These are phyloP conservation scores for Tachysurus fulvidraco DNA, from an alignment of 2,113 vertebrate genomes.

Conservation along the genomic window DNA sequence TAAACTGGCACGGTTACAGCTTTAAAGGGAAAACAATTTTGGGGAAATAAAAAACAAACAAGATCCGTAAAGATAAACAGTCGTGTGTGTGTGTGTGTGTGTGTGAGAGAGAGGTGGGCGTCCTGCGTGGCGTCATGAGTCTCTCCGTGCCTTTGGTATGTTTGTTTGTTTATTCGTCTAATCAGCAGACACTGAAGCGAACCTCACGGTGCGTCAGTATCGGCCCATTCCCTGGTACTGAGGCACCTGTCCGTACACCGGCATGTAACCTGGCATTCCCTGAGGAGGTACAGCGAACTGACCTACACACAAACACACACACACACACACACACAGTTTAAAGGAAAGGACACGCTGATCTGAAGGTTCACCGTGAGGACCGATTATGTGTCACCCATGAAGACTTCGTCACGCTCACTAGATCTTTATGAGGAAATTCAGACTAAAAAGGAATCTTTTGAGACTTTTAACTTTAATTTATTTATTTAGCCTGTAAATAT, in stretches of 20 bases:
- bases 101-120: background rate
- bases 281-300: slow-evolving; percentile 95
- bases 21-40: slow-evolving; percentile 94
- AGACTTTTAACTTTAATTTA: background rate
- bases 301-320: slow-evolving; percentile 72
- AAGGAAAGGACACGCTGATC: background rate
- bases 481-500: background rate
- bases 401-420: background rate
- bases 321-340: background rate
- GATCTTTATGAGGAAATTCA: background rate
- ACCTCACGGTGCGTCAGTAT: slow-evolving; percentile 96
- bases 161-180: slow-evolving; percentile 86
- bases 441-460: background rate
- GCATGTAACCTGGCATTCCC: slow-evolving; percentile 94
- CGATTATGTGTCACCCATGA: background rate
- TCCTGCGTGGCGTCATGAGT: background rate
- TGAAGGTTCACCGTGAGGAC: background rate
- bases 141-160: slow-evolving; percentile 78
- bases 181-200: slow-evolving; percentile 89
- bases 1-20: slow-evolving; percentile 93
- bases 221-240: slow-evolving; percentile 97
- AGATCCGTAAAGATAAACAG: background rate
- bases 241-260: slow-evolving; percentile 93
- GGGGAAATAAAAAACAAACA: background rate
- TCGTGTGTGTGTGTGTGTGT: background rate